phyloP scores from a whole-genome alignment of 1,140 invertebrate species.

The Sweltsa coloradensis region DNA sequence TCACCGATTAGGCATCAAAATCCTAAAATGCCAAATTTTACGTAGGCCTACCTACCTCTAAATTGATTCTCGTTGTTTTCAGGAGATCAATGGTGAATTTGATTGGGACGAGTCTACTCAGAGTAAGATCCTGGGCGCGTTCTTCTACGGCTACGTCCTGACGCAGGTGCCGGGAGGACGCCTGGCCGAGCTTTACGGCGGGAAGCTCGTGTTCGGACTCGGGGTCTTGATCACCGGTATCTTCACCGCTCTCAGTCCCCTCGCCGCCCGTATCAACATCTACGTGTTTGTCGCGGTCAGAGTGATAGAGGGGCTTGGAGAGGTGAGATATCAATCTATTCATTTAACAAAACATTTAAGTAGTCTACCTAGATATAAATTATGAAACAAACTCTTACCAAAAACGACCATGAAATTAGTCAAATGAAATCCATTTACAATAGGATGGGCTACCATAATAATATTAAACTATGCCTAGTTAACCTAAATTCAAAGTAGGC shows the following conservation, averaged over 20 bases:
- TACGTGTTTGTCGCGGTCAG: conserved; percentile 61
- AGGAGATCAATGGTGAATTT: conserved; percentile 20
- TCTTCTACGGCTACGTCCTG: conserved; percentile 36
- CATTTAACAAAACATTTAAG: too few relatives aligned
- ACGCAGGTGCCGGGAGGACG: conserved; percentile 37
- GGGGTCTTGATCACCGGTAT: conserved; percentile 57
- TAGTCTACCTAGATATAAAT: too few relatives aligned
- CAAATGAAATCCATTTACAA: too few relatives aligned
- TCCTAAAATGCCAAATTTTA: too few relatives aligned
- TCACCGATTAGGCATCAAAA: too few relatives aligned
- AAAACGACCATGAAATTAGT: too few relatives aligned
- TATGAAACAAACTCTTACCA: too few relatives aligned
- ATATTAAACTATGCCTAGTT: too few relatives aligned
- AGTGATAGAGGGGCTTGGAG: conserved; percentile 73
- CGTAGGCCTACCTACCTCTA: too few relatives aligned
- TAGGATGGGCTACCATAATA: too few relatives aligned
- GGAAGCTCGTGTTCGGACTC: conserved; percentile 31
- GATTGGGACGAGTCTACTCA: conserved; percentile 22
- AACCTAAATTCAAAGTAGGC: too few relatives aligned
- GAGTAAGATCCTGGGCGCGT: conserved; percentile 32
- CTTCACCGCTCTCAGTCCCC: conserved; percentile 59
- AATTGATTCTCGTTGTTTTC: not conserved
- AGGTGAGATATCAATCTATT: conserved; percentile 48
- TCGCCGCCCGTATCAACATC: conserved; percentile 55
- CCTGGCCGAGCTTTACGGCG: conserved; percentile 30